Evolutionary conservation across 2,113 vertebrate species (phyloP).

Genomic region (Archilochus colubris): DNA sequence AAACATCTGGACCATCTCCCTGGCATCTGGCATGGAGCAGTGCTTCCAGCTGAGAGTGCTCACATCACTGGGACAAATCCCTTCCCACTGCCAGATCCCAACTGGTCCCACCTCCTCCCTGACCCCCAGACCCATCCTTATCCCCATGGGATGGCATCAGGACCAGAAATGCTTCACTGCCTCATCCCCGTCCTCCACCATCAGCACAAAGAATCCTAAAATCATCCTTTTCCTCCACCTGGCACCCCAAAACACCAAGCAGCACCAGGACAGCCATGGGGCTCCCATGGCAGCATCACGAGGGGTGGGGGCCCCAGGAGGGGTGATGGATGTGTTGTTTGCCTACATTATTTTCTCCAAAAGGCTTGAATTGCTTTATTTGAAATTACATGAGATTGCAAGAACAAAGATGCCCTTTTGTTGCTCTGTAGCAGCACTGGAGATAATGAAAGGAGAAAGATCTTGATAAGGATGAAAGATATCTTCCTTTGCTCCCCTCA

Average conservation of each 20-base stretch:
- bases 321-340: background rate
- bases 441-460: slow-evolving; percentile 72
- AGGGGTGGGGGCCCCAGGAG: background rate
- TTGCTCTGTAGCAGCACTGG: slow-evolving; percentile 44
- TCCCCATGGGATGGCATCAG: rapidly evolving
- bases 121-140: background rate
- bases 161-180: background rate
- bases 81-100: background rate
- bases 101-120: background rate
- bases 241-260: background rate
- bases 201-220: background rate
- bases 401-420: slow-evolving; percentile 71
- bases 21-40: slow-evolving; percentile 22
- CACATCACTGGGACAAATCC: background rate
- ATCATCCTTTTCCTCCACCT: background rate
- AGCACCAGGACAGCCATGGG: rapidly evolving
- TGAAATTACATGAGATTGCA: slow-evolving; percentile 46
- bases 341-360: slow-evolving; percentile 2
- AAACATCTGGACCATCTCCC: slow-evolving; percentile 58
- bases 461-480: slow-evolving; percentile 69
- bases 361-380: slow-evolving; percentile 13
- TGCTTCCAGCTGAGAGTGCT: background rate
- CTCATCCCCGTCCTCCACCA: background rate
- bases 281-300: rapidly evolving
- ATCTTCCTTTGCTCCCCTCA: slow-evolving; percentile 25